Evolutionary conservation across 2,888 invertebrate species (phyloP).

Genomic region (Eupithecia dodoneata): DNA sequence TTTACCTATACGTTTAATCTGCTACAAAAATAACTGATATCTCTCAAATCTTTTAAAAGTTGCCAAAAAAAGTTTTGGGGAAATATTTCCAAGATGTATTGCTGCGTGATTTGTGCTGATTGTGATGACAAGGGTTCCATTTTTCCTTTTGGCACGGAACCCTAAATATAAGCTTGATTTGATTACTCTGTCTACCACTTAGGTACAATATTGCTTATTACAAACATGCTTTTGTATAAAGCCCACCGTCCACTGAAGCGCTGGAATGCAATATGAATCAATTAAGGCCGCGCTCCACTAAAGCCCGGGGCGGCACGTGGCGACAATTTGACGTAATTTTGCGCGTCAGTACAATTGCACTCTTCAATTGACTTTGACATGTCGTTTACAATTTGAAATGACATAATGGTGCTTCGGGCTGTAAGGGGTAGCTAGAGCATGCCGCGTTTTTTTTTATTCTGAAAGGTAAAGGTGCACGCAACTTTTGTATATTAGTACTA

Average conservation of each 20-base stretch:
- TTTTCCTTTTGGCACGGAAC: not conserved
- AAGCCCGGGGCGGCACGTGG: conserved; percentile 25
- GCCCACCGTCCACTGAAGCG: not conserved
- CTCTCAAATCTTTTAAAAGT: too few relatives aligned
- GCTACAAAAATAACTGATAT: too few relatives aligned
- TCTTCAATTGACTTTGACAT: conserved; percentile 14
- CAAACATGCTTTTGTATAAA: not conserved
- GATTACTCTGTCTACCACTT: not conserved
- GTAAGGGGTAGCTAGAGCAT: not conserved
- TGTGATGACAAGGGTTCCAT: not conserved
- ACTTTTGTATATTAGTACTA: too few relatives aligned
- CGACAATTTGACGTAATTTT: conserved; percentile 34
- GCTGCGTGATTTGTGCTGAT: too few relatives aligned
- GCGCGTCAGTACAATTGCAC: conserved; percentile 30
- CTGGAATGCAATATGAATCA: conserved; percentile 13
- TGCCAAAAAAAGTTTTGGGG: too few relatives aligned
- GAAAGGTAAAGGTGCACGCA: too few relatives aligned
- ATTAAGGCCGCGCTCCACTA: conserved; percentile 8
- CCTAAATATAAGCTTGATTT: not conserved
- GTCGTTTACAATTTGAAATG: conserved; percentile 10
- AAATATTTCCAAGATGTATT: too few relatives aligned
- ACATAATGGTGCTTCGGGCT: conserved; percentile 2
- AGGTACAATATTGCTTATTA: not conserved
- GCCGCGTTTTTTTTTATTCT: too few relatives aligned
- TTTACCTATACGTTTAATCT: too few relatives aligned